Base-by-base conservation (phyloP, 2,113 vertebrate species). In the Hydrolagus affinis region DNA sequence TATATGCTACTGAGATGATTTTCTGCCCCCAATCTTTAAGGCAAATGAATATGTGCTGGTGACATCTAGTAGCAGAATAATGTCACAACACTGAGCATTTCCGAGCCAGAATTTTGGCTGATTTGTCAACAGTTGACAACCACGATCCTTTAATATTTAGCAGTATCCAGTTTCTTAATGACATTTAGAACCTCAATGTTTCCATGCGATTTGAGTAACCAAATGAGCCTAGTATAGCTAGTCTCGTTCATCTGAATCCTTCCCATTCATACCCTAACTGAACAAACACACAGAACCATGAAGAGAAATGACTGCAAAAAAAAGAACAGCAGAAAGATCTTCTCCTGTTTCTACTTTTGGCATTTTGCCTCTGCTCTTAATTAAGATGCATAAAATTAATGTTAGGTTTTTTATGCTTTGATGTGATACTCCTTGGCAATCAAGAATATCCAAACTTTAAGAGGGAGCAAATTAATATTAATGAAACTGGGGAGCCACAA, bases 321-420 rank as follows among this genome's bases (percentile, higher is more conserved):
- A 44, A 44, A 44, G 44, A 44, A 83, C 25, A 25, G 66, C 66
- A 83, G 66, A 66, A 66, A 83, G 30, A 14, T 60, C 66, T 23
- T 60, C 66, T 23, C 78, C 66, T 83, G 78, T 83, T 66, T 68
- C 66, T 25, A 83, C 78, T 83, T 83, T 32, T 83, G 78, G 78
- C 60, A 83, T 83, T 30, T 83, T 83, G 78, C 78, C 78, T 83
- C 62, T 30, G 32, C 62, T 21, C 25, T 25, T 28, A 64, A 83
- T 83, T 83, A 83, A 83, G 78, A 83, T 68, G 60, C 78, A 83
- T 66, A 83, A 83, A 83, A 83, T 83, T 83, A 83, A 83, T 66
- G 78, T 83, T 25, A 83, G 78, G 78, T 66, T 83, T n/a, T 83
- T 83, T 62, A 83, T 83, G 78, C 78, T 83, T 83, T 83, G 78